Evolutionary conservation across 1,140 invertebrate species (phyloP), one percentile per base, ranked within the genome.

Genomic region (Cheumatopsyche charites): DNA sequence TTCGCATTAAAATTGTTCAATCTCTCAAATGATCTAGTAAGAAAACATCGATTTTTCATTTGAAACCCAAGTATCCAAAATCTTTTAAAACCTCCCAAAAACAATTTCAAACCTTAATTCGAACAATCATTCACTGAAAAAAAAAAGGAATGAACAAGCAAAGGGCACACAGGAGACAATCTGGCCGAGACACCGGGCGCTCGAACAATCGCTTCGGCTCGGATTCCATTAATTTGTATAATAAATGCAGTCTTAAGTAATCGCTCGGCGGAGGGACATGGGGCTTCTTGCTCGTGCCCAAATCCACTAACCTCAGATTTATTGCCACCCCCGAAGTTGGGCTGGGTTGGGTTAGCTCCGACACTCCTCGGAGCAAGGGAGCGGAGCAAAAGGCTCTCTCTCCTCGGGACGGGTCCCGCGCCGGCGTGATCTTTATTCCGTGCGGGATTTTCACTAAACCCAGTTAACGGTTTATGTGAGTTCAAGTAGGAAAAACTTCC

Each of bases 221-320:
- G 55, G 23, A 58, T 58, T 58, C 55, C 55, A 58, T 52, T 68
- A 43, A 55, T 68, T 68, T 52, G 66, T 68, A 63, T 65, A 75
- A 75, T 72, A 72, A 71, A 75, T 75, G 67, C 70, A 65, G 15
- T 52, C 62, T 75, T 72, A 75, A 75, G 73, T 72, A 75, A 75
- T 75, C 71, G 70, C 62, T 65, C 43, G 58, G 58, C 29, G 36
- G 63, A 49, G 66, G 41, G 67, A 70, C 67, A 70, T 70, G 52
- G 67, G 67, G 49, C 52, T 70, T 62, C 67, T 70, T 70, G 58
- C 67, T 45, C 41, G 23, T 26, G 58, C 67, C 58, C 52, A 62
- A 62, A 70, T 70, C 58, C 55, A 62, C 67, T 61, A 70, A 70
- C 73, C 73, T 70, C 70, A 72, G 70, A 75, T 75, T 75, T 75